phyloP scores from a whole-genome alignment of 2,888 invertebrate genomes.

The Diabrotica balteata region DNA sequence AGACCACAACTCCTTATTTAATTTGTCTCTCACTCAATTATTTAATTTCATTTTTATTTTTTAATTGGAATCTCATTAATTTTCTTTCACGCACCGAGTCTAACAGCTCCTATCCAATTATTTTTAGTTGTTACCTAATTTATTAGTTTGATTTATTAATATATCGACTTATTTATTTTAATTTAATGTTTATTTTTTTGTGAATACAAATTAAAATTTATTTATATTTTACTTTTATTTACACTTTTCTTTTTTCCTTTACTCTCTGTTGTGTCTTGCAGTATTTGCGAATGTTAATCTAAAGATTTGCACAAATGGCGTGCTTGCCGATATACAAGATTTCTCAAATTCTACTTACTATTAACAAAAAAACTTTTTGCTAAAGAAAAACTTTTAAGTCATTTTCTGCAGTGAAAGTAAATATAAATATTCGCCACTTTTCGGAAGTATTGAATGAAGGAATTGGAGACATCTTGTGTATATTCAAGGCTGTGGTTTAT shows the following conservation, averaged over 20 bases:
- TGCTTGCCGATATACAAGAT: constrained; percentile 31
- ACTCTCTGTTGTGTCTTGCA: constrained; percentile 54
- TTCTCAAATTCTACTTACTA: not conserved
- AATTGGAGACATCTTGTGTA: constrained; percentile 8
- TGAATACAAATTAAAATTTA: constrained; percentile 51
- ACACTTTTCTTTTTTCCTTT: constrained; percentile 47
- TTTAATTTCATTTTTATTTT: constrained; percentile 38
- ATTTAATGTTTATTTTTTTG: constrained; percentile 47
- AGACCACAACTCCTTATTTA: constrained; percentile 53
- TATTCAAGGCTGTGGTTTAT: constrained; percentile 14
- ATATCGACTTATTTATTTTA: constrained; percentile 45
- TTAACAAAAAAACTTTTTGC: too few relatives aligned
- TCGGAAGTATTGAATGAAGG: not conserved
- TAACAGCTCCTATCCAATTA: constrained; percentile 31
- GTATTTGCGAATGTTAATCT: constrained; percentile 54
- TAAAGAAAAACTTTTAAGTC: too few relatives aligned
- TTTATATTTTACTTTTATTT: constrained; percentile 54
- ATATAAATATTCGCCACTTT: too few relatives aligned
- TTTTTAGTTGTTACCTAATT: constrained; percentile 45
- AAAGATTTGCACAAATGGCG: constrained; percentile 48
- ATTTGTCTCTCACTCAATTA: constrained; percentile 26
- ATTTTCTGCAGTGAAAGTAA: too few relatives aligned
- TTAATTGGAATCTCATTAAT: constrained; percentile 34
- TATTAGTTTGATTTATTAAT: constrained; percentile 47
- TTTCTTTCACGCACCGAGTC: constrained; percentile 18